Conservation (phyloP, 2,113 vertebrate genomes). For the Pristiophorus japonicus region DNA sequence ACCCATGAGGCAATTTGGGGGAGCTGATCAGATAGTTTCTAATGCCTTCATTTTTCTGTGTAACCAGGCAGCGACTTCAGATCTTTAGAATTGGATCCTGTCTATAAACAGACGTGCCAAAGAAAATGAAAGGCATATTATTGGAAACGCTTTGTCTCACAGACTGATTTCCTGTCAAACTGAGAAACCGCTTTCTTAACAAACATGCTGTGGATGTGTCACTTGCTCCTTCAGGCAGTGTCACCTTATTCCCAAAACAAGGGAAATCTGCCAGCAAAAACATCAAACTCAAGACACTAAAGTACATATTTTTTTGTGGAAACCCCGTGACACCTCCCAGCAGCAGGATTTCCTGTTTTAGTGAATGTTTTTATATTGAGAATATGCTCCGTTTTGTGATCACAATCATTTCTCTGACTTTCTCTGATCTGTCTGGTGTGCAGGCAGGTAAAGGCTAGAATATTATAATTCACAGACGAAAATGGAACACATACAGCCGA, state of each 20-base stretch:
- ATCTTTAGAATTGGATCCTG: background rate
- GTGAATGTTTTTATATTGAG: slow-evolving; percentile 2
- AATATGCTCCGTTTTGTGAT: background rate
- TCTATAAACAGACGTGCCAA: background rate
- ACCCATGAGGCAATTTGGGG: background rate
- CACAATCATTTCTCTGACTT: background rate
- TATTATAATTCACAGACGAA: background rate
- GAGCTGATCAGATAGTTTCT: background rate
- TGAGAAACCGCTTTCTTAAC: background rate
- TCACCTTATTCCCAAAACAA: background rate
- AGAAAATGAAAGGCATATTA: background rate
- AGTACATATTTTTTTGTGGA: background rate
- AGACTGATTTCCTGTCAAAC: background rate
- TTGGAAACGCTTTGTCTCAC: background rate
- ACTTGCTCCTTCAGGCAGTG: background rate
- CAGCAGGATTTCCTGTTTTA: background rate
- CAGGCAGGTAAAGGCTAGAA: background rate
- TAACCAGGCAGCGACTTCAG: background rate
- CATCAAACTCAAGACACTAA: background rate
- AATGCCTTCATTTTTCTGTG: background rate
- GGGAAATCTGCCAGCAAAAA: background rate
- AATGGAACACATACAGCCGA: background rate
- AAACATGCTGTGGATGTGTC: background rate
- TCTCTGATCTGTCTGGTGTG: background rate
- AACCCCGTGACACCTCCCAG: background rate